Evolutionary conservation across 2,888 invertebrate genomes (phyloP).

Genomic region (Pollenia amentaria): DNA sequence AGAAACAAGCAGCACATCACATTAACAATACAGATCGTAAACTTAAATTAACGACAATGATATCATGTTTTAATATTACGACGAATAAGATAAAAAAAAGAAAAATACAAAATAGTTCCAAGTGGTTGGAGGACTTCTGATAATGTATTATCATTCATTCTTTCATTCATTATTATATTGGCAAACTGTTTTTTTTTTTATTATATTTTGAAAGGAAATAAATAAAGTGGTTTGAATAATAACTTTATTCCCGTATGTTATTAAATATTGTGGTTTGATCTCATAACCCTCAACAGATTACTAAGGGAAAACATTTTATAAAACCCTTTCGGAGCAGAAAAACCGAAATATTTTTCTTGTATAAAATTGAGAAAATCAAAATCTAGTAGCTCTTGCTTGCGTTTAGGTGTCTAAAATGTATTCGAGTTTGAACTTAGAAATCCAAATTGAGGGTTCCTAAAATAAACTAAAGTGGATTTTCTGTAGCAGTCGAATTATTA

Average conservation of each 20-base stretch:
- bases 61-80: slow-evolving; percentile 65
- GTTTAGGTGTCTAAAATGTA: too few relatives aligned
- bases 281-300: not conserved
- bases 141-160: slow-evolving; percentile 18
- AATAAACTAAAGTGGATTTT: too few relatives aligned
- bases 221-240: not conserved
- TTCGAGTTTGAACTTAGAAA: too few relatives aligned
- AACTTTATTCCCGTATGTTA: not conserved
- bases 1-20: slow-evolving; percentile 50
- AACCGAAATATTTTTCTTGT: too few relatives aligned
- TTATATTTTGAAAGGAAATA: not conserved
- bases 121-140: slow-evolving; percentile 33
- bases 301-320: too few relatives aligned
- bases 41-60: slow-evolving; percentile 67
- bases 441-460: too few relatives aligned
- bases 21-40: slow-evolving; percentile 67
- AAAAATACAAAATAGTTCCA: not conserved
- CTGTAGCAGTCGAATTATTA: too few relatives aligned
- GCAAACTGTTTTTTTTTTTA: slow-evolving; percentile 32
- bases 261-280: slow-evolving; percentile 2
- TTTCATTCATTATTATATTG: not conserved
- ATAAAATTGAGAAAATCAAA: too few relatives aligned
- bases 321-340: too few relatives aligned
- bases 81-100: slow-evolving; percentile 9
- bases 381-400: too few relatives aligned